Evolutionary conservation across 2,888 invertebrate genomes (phyloP), one percentile per base, ranked within the genome.

Genomic region (Lamellibrachia satsuma): DNA sequence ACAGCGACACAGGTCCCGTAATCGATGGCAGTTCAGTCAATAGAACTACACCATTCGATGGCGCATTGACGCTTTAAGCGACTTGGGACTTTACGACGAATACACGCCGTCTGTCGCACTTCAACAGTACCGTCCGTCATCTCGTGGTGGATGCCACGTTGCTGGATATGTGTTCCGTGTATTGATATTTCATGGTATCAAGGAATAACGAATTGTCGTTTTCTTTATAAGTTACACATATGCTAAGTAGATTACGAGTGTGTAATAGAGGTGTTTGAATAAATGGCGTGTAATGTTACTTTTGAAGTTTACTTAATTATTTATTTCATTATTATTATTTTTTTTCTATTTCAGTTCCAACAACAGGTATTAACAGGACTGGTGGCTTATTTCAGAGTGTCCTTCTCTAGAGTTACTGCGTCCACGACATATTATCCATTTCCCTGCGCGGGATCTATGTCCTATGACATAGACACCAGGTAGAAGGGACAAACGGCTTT

Each of bases 221-320:
- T 11, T 2, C 6, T 15, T 22, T 2, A 15, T 22, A 6, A 15
- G 75, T 75, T 22, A 75, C 2, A 4, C 6, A 15, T 22, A n/a
- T 22, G 6, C n/a, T 22, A 75, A 75, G 22, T 75, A 15, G 4
- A 75, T 75, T 15, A 39, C 39, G 39, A 39, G 22, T 22, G 22
- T 75, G 75, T 75, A 75, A 75, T 11, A 75, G 75, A 22, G 75
- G n/a, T 75, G 75, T 75, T 75, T 75, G 75, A 75, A 75, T 75
- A 75, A 75, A 75, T 75, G 75, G 22, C 75, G 75, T 75, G 75
- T 75, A 75, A 22, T n/a, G 75, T 75, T 75, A 75, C 7, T 57
- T 57, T 57, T 7, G 57, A 15, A 4, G 75, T 75, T 75, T 22
- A 1, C 22, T 75, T 15, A 3, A 3, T 75, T 15, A 22, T 22